Conservation (phyloP, 1,140 invertebrate species). For the Patella vulgata region DNA sequence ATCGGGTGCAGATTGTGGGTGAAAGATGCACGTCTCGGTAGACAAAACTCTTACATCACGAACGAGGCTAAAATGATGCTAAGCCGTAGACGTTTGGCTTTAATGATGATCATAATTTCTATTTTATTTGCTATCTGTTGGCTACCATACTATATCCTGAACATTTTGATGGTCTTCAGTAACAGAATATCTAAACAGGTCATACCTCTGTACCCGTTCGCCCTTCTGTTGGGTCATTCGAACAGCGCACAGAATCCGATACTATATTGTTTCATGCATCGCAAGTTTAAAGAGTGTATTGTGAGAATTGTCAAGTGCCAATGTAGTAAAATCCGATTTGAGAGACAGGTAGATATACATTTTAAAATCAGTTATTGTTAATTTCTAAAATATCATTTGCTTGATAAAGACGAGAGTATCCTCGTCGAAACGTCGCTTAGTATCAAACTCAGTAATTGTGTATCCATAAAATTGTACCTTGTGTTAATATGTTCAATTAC, state of each 20-base stretch:
- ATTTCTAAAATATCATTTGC: too few relatives aligned
- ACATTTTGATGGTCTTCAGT: conserved; percentile 75
- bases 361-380: too few relatives aligned
- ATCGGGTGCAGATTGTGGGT: conserved; percentile 79
- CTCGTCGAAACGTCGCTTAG: too few relatives aligned
- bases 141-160: conserved; percentile 80
- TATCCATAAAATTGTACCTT: too few relatives aligned
- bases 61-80: conserved; percentile 73
- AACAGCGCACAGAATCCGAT: conserved; percentile 63
- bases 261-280: conserved; percentile 59
- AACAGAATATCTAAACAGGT: conserved; percentile 39
- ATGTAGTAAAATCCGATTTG: conserved; percentile 12
- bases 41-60: conserved; percentile 41
- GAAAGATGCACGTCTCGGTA: conserved; percentile 60
- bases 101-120: conserved; percentile 78
- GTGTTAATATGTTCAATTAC: too few relatives aligned
- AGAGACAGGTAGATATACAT: conserved; percentile 12
- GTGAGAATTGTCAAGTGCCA: conserved; percentile 65
- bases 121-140: conserved; percentile 81
- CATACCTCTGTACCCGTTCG: conserved; percentile 66
- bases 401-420: too few relatives aligned
- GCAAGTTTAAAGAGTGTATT: conserved; percentile 48
- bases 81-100: conserved; percentile 77
- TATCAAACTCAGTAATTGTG: too few relatives aligned
- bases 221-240: conserved; percentile 73